Base-by-base conservation (phyloP, 1,140 invertebrate species). In the Platorchestia sp. region DNA sequence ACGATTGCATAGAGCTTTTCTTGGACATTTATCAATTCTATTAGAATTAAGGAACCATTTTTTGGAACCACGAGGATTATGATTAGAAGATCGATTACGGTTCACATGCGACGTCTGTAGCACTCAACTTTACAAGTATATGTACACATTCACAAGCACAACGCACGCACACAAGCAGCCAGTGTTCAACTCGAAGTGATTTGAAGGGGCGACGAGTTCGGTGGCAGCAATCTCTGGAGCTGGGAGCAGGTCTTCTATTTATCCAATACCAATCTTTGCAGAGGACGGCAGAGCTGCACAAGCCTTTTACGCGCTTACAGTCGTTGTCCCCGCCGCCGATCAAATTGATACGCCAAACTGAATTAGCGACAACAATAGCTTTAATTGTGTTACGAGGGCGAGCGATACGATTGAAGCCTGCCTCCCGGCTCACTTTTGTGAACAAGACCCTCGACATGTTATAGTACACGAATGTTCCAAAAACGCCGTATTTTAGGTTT, bases 331-430 rank as follows among this genome's bases (percentile, higher is more conserved):
- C 91, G 91, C 45, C 91, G 45, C 45, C 43, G 91, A 93, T 93
- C 91, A 93, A 93, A 93, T 93, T 93, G 91, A 93, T 93, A 93
- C 45, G 45, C 43, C 91, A 93, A 93, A 93, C 91, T 93, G 91
- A 44, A 93, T 93, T 93, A 93, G 91, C 91, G 91, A 93, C 45
- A 93, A 93, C 91, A 93, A 93, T 93, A 93, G 91, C 43, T 93
- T 93, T 93, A 93, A 93, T 93, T 93, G 91, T 45, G 91, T 93
- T 93, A 93, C 43, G 43, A 47, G 91, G 91, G 91, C 16, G 91
- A 47, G 40, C 45, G 91, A 93, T 93, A 93, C 91, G 91, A 45
- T 93, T 40, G 43, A 47, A 45, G 91, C 91, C 27, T 93, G 91
- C 91, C 91, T 93, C 45, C 43, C 6, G 16, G 91, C 41, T 44